These are phyloP conservation scores for Platerodrilus igneus DNA, from an alignment of 2,888 invertebrate genomes.

Conservation along the genomic window DNA sequence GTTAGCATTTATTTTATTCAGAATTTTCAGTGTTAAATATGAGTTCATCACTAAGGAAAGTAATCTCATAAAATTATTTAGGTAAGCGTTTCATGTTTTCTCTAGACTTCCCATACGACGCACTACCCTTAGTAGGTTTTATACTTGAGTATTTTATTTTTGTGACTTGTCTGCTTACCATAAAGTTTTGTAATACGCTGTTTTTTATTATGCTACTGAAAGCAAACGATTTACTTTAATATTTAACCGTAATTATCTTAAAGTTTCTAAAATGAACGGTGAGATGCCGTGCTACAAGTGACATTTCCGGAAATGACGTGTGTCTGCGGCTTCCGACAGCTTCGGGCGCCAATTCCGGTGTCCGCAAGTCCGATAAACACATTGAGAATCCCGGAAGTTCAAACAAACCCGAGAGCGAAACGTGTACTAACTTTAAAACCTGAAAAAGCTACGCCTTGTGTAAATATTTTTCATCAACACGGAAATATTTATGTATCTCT, in stretches of 20 bases:
- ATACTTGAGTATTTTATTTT: too few relatives aligned
- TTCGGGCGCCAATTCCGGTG: slow-evolving; percentile 47
- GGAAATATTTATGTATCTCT: slow-evolving; percentile 5
- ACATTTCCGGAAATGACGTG: slow-evolving; percentile 49
- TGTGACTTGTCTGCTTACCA: too few relatives aligned
- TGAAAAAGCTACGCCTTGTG: slow-evolving; percentile 10
- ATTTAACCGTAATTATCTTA: slow-evolving; percentile 12
- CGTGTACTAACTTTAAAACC: slow-evolving; percentile 41
- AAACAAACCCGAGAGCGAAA: slow-evolving; percentile 47
- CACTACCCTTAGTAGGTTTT: too few relatives aligned
- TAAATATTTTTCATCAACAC: background rate
- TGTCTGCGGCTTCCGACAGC: slow-evolving; percentile 49
- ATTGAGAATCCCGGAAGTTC: slow-evolving; percentile 46
- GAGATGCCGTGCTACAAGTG: slow-evolving; percentile 40
- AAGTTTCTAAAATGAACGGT: slow-evolving; percentile 15
- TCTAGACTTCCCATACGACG: too few relatives aligned
- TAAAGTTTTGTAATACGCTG: too few relatives aligned
- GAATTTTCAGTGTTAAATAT: too few relatives aligned
- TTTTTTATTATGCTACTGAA: too few relatives aligned
- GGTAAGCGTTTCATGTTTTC: too few relatives aligned
- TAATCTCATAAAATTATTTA: too few relatives aligned
- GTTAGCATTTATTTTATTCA: too few relatives aligned
- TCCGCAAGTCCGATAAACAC: slow-evolving; percentile 45
- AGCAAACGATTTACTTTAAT: too few relatives aligned
- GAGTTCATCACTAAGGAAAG: too few relatives aligned